Percentiles rank a stretch among this genome's conserved stretches.
These are phyloP conservation scores for Onychomys torridus DNA, from an alignment of 2,797 vertebrate genomes.

Conservation along the genomic window DNA sequence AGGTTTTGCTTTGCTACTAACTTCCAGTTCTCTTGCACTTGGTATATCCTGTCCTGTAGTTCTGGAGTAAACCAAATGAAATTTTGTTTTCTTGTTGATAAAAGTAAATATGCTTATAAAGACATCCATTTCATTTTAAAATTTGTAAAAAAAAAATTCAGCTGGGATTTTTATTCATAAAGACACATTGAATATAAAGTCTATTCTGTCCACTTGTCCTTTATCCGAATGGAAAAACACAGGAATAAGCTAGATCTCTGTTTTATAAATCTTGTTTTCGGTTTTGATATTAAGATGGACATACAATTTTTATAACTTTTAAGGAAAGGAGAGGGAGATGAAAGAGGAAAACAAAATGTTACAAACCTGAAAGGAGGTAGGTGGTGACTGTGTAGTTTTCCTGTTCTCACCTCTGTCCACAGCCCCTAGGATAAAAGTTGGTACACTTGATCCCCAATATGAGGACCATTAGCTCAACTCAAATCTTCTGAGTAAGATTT, in stretches of 20 bases:
- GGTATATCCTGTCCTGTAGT: neutral
- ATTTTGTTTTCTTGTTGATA: constrained; percentile 6
- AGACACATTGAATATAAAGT: neutral
- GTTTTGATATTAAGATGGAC: neutral
- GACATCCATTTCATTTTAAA: neutral
- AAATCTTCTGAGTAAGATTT: neutral
- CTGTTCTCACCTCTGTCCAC: neutral
- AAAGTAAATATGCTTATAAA: neutral
- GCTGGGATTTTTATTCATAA: neutral
- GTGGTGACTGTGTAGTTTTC: too few relatives aligned
- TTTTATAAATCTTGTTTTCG: neutral
- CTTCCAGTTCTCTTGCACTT: neutral
- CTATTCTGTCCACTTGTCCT: neutral
- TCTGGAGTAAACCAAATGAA: neutral
- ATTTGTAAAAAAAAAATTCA: neutral
- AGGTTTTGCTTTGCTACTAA: neutral
- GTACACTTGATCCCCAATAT: neutral
- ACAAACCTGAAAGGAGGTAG: neutral
- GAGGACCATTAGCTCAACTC: neutral
- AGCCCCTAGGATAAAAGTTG: neutral
- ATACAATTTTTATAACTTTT: neutral
- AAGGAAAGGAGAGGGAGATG: too few relatives aligned
- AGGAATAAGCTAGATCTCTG: neutral
- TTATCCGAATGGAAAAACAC: neutral
- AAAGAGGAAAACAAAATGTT: neutral